Conservation (phyloP, 2,888 invertebrate species). For the Tubulanus polymorphus region DNA sequence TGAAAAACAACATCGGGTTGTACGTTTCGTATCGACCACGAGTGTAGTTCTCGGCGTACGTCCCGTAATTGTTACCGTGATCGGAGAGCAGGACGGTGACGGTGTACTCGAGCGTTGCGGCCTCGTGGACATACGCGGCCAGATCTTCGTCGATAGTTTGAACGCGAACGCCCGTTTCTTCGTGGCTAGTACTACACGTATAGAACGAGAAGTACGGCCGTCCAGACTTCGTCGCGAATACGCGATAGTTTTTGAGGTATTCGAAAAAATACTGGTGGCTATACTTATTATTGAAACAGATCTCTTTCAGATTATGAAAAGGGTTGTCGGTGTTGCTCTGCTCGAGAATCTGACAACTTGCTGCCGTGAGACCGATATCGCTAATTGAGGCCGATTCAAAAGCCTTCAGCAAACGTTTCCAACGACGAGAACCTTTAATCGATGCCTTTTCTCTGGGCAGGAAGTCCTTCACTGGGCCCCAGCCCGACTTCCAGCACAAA, state of each 20-base stretch:
- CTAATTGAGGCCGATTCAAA: slow-evolving; percentile 26
- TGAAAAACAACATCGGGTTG: slow-evolving; percentile 33
- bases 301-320: slow-evolving; percentile 32
- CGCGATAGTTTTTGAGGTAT: slow-evolving; percentile 27
- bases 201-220: slow-evolving; percentile 27
- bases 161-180: slow-evolving; percentile 29
- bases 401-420: slow-evolving; percentile 23
- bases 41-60: slow-evolving; percentile 22
- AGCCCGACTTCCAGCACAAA: slow-evolving; percentile 36
- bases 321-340: slow-evolving; percentile 26
- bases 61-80: slow-evolving; percentile 40
- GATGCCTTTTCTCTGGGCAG: slow-evolving; percentile 23
- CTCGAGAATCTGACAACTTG: slow-evolving; percentile 30
- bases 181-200: slow-evolving; percentile 32
- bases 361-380: slow-evolving; percentile 25
- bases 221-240: slow-evolving; percentile 6
- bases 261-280: slow-evolving; percentile 34
- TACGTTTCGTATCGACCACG: slow-evolving; percentile 33
- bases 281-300: slow-evolving; percentile 33
- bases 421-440: slow-evolving; percentile 18
- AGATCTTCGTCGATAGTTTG: slow-evolving; percentile 29
- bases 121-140: slow-evolving; percentile 22
- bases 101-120: slow-evolving; percentile 21
- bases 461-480: slow-evolving; percentile 37
- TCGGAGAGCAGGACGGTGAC: slow-evolving; percentile 36